Evolutionary conservation across 2,113 vertebrate species (phyloP).

Genomic region (Genyomyrus donnyi): DNA sequence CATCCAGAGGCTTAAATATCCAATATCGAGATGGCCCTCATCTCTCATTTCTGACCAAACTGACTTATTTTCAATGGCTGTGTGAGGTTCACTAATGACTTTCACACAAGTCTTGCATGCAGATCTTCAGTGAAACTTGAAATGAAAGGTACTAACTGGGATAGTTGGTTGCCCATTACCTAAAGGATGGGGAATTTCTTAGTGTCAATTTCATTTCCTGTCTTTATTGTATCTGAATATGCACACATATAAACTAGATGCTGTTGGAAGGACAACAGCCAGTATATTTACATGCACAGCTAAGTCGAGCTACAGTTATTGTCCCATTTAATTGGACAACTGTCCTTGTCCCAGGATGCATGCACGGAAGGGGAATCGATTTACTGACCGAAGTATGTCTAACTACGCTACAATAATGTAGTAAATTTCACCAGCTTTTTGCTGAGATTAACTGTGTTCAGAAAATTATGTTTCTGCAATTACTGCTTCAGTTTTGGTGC

Average conservation of each 20-base stretch:
- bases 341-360: too few relatives aligned
- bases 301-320: too few relatives aligned
- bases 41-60: not conserved
- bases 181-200: not conserved
- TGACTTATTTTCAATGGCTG: not conserved
- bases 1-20: not conserved
- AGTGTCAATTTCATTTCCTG: not conserved
- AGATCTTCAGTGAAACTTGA: not conserved
- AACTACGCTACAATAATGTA: too few relatives aligned
- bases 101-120: not conserved
- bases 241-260: not conserved
- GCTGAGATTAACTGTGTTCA: not conserved
- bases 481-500: not conserved
- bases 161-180: not conserved
- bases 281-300: too few relatives aligned
- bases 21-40: not conserved
- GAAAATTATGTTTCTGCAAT: not conserved
- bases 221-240: not conserved
- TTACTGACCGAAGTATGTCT: too few relatives aligned
- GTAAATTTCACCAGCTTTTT: not conserved
- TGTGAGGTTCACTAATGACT: not conserved
- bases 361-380: too few relatives aligned
- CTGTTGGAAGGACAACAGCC: not conserved
- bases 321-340: too few relatives aligned
- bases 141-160: not conserved